Evolutionary conservation across 64 coral and sea anemone species (phyloP).

Genomic region (Montipora cactus): DNA sequence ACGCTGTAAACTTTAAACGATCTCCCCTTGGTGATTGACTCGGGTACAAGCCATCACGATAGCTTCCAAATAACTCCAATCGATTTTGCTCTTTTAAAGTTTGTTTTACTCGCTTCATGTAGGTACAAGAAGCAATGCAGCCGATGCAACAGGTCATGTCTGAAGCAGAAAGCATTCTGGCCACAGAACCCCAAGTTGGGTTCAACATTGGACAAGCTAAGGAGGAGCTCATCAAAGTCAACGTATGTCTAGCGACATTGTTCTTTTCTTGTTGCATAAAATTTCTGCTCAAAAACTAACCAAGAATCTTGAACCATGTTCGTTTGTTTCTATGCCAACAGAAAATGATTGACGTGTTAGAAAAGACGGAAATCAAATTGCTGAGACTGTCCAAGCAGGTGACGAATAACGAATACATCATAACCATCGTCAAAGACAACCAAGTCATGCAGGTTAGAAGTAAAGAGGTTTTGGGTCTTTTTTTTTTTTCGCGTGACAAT

Average conservation of each 20-base stretch:
- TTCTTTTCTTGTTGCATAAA: not conserved
- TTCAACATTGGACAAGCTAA: slow-evolving; percentile 82
- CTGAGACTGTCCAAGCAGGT: slow-evolving; percentile 88
- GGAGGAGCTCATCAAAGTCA: slow-evolving; percentile 88
- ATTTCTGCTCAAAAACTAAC: not conserved
- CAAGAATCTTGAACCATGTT: not conserved
- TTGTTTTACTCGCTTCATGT: not conserved
- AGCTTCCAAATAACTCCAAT: no score
- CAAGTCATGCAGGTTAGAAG: slow-evolving; percentile 79
- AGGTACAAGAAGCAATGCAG: slow-evolving; percentile 82
- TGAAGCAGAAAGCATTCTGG: slow-evolving; percentile 83
- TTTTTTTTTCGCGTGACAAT: not conserved
- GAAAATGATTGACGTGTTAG: slow-evolving; percentile 81
- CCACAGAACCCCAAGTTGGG: slow-evolving; percentile 74
- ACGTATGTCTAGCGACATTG: slow-evolving; percentile 54
- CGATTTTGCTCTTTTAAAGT: not conserved
- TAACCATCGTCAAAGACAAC: slow-evolving; percentile 94
- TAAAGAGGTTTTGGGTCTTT: not conserved
- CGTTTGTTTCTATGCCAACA: slow-evolving; percentile 6
- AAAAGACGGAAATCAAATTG: slow-evolving; percentile 87
- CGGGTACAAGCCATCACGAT: no score
- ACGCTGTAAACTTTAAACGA: no score
- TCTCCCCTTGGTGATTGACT: no score
- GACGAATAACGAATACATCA: slow-evolving; percentile 95
- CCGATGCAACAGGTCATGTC: slow-evolving; percentile 94